Percentiles rank a stretch among this genome's conserved stretches.
phyloP scores from a whole-genome alignment of 2,797 vertebrate genomes.

The Rhadinocentrus ornatus region DNA sequence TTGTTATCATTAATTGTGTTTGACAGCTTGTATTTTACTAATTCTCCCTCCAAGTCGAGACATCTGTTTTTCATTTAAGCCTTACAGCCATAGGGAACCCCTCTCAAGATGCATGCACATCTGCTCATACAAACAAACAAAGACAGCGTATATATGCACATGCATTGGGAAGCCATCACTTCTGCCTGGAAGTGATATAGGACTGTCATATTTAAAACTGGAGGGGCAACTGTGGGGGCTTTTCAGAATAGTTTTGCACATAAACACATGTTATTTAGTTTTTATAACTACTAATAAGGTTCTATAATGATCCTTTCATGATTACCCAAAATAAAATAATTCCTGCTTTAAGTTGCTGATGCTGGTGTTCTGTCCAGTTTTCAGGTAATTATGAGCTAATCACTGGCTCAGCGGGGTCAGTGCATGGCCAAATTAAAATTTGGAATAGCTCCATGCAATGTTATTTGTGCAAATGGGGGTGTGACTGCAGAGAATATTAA shows the following conservation, averaged over 20 bases:
- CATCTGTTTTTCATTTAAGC: conserved; percentile 71
- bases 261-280: conserved; percentile 8
- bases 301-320: conserved; percentile 21
- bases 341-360: conserved; percentile 33
- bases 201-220: neutral
- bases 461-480: conserved; percentile 36
- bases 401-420: conserved; percentile 36
- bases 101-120: conserved; percentile 40
- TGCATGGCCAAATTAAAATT: conserved; percentile 43
- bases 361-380: conserved; percentile 29
- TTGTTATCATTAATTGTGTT: conserved; percentile 70
- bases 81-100: conserved; percentile 46
- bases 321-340: conserved; percentile 26
- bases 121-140: conserved; percentile 33
- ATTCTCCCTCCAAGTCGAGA: conserved; percentile 61
- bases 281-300: conserved; percentile 20
- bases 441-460: conserved; percentile 31
- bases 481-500: conserved; percentile 21
- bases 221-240: neutral
- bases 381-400: conserved; percentile 51
- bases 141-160: neutral
- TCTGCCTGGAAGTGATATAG: neutral
- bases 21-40: conserved; percentile 66
- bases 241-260: conserved; percentile 1
- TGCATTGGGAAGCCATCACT: conserved; percentile 4